These are phyloP conservation scores for Clarias macrocephalus DNA, from an alignment of 2,113 vertebrate species.

Conservation along the genomic window DNA sequence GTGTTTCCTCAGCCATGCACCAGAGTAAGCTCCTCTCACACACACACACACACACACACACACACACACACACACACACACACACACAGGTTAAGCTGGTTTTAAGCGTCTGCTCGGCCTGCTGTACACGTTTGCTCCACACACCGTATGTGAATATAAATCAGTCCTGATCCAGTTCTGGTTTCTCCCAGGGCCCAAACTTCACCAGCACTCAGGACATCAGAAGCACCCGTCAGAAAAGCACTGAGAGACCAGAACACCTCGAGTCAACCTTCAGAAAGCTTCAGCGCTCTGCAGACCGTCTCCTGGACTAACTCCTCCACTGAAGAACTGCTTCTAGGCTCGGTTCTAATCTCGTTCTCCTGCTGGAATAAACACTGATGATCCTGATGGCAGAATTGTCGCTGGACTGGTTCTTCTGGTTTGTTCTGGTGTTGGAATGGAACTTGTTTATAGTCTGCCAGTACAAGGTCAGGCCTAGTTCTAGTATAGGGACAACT, in stretches of 20 bases:
- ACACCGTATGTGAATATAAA: background rate
- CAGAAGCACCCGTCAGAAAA: slow-evolving; percentile 81
- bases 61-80: background rate
- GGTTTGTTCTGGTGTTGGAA: background rate
- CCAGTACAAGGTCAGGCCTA: background rate
- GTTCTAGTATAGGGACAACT: background rate
- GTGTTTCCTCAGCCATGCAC: slow-evolving; percentile 67
- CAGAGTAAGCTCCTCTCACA: slow-evolving; percentile 76
- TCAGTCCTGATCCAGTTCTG: background rate
- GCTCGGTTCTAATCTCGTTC: background rate
- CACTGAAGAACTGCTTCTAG: background rate
- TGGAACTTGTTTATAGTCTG: background rate
- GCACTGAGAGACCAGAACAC: slow-evolving; percentile 72
- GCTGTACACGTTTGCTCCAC: background rate
- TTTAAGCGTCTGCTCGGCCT: background rate
- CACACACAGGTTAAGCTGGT: background rate
- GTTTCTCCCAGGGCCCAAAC: slow-evolving; percentile 75
- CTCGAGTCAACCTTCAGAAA: slow-evolving; percentile 19
- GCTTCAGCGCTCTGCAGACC: background rate
- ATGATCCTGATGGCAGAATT: background rate
- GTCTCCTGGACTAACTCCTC: background rate
- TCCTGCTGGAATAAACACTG: background rate
- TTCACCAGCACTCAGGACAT: slow-evolving; percentile 82
- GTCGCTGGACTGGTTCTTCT: background rate
- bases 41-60: background rate